These are phyloP conservation scores for Radopholus similis DNA, from an alignment of 1,140 invertebrate genomes.

Conservation along the genomic window DNA sequence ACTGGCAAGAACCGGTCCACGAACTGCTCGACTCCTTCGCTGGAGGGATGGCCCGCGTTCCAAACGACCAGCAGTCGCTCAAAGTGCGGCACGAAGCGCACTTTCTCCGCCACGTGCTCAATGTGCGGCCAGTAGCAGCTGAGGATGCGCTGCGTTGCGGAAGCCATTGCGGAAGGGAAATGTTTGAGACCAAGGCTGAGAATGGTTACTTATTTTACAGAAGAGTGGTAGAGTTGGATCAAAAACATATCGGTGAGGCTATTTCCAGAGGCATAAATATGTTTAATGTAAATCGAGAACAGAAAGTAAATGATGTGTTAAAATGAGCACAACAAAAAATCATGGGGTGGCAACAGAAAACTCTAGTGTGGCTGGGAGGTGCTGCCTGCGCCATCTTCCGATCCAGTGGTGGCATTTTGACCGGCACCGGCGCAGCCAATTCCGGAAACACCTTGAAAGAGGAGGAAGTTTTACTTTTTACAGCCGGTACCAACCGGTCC, in stretches of 20 bases:
- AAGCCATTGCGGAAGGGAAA: too few species aligned
- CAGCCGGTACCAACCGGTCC: not conserved
- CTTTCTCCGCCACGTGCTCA: constrained; percentile 30
- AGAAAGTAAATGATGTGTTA: too few species aligned
- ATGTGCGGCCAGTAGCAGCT: constrained; percentile 9
- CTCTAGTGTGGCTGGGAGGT: not conserved
- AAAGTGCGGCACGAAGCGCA: constrained; percentile 55
- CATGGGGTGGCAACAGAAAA: too few species aligned
- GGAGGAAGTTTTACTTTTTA: not conserved
- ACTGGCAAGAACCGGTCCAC: constrained; percentile 54
- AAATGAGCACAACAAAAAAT: too few species aligned
- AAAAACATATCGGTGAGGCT: too few species aligned
- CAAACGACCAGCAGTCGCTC: constrained; percentile 18
- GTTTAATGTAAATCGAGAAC: too few species aligned
- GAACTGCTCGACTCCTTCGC: constrained; percentile 54
- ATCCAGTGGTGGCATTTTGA: too few species aligned
- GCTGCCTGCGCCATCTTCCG: not conserved
- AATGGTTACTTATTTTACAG: too few species aligned
- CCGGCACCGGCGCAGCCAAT: too few species aligned
- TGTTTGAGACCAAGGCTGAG: too few species aligned
- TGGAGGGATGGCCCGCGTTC: constrained; percentile 14
- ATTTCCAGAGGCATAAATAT: too few species aligned
- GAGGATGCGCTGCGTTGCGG: not conserved
- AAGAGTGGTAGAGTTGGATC: too few species aligned
- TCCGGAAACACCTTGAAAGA: not conserved